Conservation (phyloP, 2,113 vertebrate genomes). For the Nipponia nippon region DNA sequence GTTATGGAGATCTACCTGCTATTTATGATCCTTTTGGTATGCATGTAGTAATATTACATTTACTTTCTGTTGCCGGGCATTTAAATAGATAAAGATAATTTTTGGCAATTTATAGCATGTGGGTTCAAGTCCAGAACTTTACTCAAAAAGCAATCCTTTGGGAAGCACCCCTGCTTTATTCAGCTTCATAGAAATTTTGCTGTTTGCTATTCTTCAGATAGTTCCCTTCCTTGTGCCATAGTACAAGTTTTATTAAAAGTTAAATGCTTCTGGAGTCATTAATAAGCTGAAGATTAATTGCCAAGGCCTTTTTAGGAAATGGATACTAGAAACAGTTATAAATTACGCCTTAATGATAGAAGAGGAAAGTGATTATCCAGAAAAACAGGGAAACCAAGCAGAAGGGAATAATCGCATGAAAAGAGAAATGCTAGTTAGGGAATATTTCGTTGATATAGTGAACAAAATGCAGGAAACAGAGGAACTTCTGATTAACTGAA, state of each 20-base stretch:
- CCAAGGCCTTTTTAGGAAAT: conserved; percentile 52
- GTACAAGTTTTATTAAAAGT: conserved; percentile 58
- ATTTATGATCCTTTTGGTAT: neutral
- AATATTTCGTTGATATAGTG: neutral
- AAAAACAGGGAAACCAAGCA: neutral
- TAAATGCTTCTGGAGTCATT: conserved; percentile 44
- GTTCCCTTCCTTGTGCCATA: conserved; percentile 21
- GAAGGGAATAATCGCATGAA: neutral
- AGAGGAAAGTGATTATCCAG: neutral
- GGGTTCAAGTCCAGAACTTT: neutral
- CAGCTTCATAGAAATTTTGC: conserved; percentile 38
- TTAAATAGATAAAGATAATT: neutral
- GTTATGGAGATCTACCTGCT: neutral
- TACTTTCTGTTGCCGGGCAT: neutral
- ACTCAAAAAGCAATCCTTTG: neutral
- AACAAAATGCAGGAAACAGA: neutral
- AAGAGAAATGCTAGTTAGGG: neutral
- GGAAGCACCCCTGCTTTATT: neutral
- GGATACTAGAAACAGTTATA: conserved; percentile 42
- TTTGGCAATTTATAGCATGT: neutral
- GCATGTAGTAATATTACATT: neutral
- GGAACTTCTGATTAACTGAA: neutral
- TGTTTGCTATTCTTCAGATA: conserved; percentile 21
- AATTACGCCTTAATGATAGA: conserved; percentile 53
- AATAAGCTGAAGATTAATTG: conserved; percentile 67